Evolutionary conservation across 2,797 vertebrate species (phyloP), one percentile per base, ranked within the genome.

Genomic region (Micrastur ruficollis): DNA sequence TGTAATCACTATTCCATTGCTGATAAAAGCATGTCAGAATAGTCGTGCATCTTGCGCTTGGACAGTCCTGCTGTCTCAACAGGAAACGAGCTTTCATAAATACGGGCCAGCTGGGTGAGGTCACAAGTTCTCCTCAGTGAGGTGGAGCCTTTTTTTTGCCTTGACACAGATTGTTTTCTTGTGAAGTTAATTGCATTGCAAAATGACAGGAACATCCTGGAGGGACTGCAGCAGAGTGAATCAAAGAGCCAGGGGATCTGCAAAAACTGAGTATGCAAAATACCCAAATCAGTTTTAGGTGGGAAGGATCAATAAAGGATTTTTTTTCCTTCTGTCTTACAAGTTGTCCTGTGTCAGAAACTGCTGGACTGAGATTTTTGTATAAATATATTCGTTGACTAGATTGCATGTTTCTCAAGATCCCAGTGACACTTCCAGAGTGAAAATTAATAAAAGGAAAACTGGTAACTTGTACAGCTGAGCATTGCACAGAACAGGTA

Each of bases 161-260:
- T 93, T 88, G 90, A 49, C 90, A 89, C 47, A 36, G 90, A 78
- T 94, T 91, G 90, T 93, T 93, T 93, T 94, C 53, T 58, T 80
- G 38, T 62, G 56, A 36, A 81, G 61, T 46, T 80, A 63, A 72
- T 55, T 58, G 79, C 90, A 1, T 52, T 74, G 89, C 84, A 88
- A 29, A 81, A 65, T 75, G 88, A 66, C 95, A 89, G 91, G 86
- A 66, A 73, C 75, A 68, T 87, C 89, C 92, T 92, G 95, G 29
- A 79, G 72, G 49, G 72, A 55, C 52, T 68, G 74, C 65, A 40
- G 32, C 14, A 40, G 22, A 23, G 19, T 78, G 83, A 50, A 58
- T 86, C 84, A 11, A 27, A 21, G 75, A 63, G 44, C 14, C 7
- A 4, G 36, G 8, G 42, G 9, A 17, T 32, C 44, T 49, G 75